Evolutionary conservation across 2,888 invertebrate genomes (phyloP), one percentile per base, ranked within the genome.

Genomic region (Thalpophila matura): DNA sequence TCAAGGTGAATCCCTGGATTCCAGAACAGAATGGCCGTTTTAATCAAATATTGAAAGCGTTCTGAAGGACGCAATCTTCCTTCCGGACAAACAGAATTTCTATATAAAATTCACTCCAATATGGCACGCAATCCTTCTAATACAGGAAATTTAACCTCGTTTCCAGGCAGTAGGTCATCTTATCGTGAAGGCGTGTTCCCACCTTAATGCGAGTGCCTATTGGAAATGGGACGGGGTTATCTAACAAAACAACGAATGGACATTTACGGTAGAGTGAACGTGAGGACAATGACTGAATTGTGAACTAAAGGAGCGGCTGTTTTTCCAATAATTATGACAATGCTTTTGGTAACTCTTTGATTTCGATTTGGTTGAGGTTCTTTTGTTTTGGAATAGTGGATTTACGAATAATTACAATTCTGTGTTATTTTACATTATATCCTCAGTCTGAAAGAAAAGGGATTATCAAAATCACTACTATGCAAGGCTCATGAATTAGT

Each of bases 61-160:
- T 50, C 29, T 33, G 3, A 56, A 62, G 31, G 31, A 33, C 16
- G 49, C 49, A 54, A 59, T 46, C 31, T 51, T 55, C 54, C 43
- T 29, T 38, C 20, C n/a, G n/a, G n/a, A n/a, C n/a, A 9, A 27
- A n/a, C 24, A 38, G 27, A 38, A 49, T 62, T 45, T 42, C 20
- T 58, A 45, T 45, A 33, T 16, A 49, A 35, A 56, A 37, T 22
- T 51, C 7, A 45, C 4, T 22, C 35, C 37, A 22, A 26, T 55
- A 57, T n/a, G 10, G 38, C 33, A 69, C 40, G 43, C 26, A 53
- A 57, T 20, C 51, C 57, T 51, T 58, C 35, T 58, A 77, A 76
- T 47, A 70, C 58, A 81, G 79, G 77, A 85, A 85, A 79, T 77
- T 74, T 76, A 80, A 69, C 78, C 81, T 68, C 71, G 55, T 80